Conservation (phyloP, 2,113 vertebrate species). For the Ceyx margarethae region DNA sequence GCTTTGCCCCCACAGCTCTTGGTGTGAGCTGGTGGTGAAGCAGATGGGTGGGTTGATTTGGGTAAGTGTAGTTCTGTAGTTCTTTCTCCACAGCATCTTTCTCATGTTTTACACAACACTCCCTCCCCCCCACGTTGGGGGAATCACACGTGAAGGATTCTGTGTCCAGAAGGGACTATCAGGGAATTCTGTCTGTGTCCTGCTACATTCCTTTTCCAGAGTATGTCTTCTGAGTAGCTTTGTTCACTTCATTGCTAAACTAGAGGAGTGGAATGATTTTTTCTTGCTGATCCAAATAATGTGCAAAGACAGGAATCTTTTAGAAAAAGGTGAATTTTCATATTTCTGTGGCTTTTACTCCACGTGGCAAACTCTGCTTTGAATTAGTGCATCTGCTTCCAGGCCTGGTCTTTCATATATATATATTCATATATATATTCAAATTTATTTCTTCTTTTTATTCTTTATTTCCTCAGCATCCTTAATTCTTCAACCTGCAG, state of each 20-base stretch:
- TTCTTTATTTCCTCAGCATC: not conserved
- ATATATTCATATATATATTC: too few relatives aligned
- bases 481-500: not conserved
- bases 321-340: not conserved
- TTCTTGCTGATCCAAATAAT: not conserved
- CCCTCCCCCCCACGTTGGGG: accelerated
- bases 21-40: not conserved
- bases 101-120: not conserved
- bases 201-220: not conserved
- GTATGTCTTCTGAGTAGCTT: not conserved
- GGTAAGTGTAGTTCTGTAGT: not conserved
- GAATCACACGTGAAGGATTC: not conserved
- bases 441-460: not conserved
- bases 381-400: not conserved
- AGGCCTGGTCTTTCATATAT: not conserved
- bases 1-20: not conserved
- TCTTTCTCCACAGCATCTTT: not conserved
- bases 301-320: not conserved
- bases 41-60: not conserved
- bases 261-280: not conserved
- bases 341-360: not conserved
- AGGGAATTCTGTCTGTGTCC: not conserved
- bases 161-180: not conserved
- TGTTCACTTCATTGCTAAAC: not conserved
- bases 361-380: not conserved